Evolutionary conservation across 2,113 vertebrate genomes (phyloP), one percentile per base, ranked within the genome.

Genomic region (Indri indri): DNA sequence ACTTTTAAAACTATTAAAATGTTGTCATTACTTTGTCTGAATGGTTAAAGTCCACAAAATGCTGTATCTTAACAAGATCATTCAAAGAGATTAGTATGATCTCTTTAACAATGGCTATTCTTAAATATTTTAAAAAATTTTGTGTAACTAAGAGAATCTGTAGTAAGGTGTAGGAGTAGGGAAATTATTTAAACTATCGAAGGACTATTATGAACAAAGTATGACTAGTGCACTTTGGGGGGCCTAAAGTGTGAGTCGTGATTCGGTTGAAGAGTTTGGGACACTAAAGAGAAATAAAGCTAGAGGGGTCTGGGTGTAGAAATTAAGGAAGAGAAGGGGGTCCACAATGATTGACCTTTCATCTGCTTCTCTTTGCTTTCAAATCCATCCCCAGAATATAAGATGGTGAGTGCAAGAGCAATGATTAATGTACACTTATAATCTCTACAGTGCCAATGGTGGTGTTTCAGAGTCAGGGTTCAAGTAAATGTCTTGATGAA

Each of bases 401-500:
- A 76, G n/a, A 86, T 76, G 17, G 14, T 84, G 45, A 91, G 12
- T 37, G 20, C 3, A 50, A 80, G 61, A 34, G 80, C 25, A 6
- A 73, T 59, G 8, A 20, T 47, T 91, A 79, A 70, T 47, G 20
- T 82, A 32, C 66, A 25, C 32, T 59, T 70, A 17, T 92, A 70
- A 47, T 42, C 8, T 84, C 14, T 68, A 25, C 8, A 45, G 18
- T 94, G 27, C 47, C 50, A 94, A 74, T 59, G 83, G 47, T 65
- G 65, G 22, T 42, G 1, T 92, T 83, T 89, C 61, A 74, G 50
- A 92, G 50, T 77, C 45, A 65, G 52, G 6, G 4, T 40, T 89
- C 74, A 61, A 32, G 34, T 57, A 92, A 88, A 84, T 70, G 9
- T 63, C 40, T 94, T 82, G 89, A 81, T 91, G 63, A 89, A 79